Conservation (phyloP, 2,113 vertebrate species). For the Holacanthus passer region DNA sequence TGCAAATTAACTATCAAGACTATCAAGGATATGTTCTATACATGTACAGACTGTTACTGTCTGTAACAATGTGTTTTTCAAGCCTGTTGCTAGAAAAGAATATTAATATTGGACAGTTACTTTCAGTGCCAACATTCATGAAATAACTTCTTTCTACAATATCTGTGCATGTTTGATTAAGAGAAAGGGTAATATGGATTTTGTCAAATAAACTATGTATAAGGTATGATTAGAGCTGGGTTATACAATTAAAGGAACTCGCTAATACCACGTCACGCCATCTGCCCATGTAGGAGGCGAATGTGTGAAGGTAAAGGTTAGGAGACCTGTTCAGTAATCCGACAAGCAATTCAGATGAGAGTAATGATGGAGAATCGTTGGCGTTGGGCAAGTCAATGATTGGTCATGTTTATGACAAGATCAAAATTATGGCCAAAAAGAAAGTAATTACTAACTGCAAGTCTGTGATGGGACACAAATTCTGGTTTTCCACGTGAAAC, state of each 20-base stretch:
- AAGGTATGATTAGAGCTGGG: too few species aligned
- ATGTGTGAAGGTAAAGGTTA: too few species aligned
- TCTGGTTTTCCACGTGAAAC: background rate
- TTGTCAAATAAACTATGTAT: too few species aligned
- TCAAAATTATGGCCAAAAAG: background rate
- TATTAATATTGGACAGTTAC: too few species aligned
- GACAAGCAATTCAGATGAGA: background rate
- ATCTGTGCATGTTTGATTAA: too few species aligned
- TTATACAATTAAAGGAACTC: too few species aligned
- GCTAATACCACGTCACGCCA: background rate
- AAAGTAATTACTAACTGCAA: background rate
- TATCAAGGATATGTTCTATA: background rate
- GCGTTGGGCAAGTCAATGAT: background rate
- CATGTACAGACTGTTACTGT: background rate
- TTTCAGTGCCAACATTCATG: too few species aligned
- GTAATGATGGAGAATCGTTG: background rate
- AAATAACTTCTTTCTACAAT: too few species aligned
- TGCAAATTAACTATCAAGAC: background rate
- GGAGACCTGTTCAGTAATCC: background rate
- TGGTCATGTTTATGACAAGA: background rate
- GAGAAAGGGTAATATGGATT: too few species aligned
- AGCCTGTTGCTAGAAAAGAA: too few species aligned
- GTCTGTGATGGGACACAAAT: background rate
- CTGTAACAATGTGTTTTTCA: background rate
- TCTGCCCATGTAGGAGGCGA: too few species aligned